These are phyloP conservation scores for Podarcis lilfordi DNA, from an alignment of 2,797 vertebrate species.

Conservation along the genomic window DNA sequence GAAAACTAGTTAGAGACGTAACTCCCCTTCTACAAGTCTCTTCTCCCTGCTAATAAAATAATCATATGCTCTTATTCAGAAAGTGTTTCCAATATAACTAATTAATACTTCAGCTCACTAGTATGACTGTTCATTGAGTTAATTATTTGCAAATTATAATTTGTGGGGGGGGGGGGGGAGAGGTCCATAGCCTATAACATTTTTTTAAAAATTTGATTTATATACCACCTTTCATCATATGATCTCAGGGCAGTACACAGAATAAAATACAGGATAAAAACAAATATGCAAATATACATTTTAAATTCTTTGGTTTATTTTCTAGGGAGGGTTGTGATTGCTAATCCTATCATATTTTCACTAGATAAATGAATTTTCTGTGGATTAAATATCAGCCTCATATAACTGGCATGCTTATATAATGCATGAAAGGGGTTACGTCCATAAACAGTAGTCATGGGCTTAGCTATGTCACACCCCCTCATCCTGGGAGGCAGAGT, in stretches of 20 bases:
- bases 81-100: neutral
- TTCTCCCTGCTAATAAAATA: constrained; percentile 23
- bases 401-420: too few species aligned
- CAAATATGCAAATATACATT: constrained; percentile 36
- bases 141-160: constrained; percentile 59
- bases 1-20: neutral
- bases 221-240: too few species aligned
- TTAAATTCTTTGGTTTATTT: constrained; percentile 34
- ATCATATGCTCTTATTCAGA: neutral
- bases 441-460: too few species aligned
- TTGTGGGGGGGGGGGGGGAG: constrained; percentile 31
- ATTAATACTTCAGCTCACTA: constrained; percentile 56
- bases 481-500: too few species aligned
- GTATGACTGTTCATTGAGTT: constrained; percentile 57
- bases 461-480: too few species aligned
- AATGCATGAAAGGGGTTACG: too few species aligned
- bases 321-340: constrained; percentile 37
- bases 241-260: too few species aligned
- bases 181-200: constrained; percentile 49
- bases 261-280: too few species aligned
- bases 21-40: neutral
- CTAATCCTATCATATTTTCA: constrained; percentile 31
- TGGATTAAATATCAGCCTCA: too few species aligned
- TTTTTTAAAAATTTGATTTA: too few species aligned
- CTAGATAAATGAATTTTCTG: constrained; percentile 12